Conservation (phyloP, 2,888 invertebrate genomes). For the Drosophila melanosoma region DNA sequence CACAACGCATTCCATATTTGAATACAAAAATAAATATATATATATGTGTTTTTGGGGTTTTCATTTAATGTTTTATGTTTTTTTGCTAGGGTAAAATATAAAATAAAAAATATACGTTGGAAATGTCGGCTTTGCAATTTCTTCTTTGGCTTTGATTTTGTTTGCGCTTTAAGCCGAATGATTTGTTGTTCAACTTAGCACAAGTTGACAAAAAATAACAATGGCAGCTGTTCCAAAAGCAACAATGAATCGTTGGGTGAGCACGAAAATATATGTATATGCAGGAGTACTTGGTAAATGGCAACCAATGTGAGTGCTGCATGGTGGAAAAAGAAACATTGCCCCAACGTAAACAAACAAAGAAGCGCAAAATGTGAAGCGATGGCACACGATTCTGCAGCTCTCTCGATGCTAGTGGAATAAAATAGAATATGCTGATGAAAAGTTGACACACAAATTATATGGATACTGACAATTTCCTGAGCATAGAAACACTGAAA, state of each 20-base stretch:
- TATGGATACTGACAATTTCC: background rate
- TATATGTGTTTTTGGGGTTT: constrained; percentile 7
- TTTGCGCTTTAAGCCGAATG: constrained; percentile 75
- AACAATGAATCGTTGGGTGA: constrained; percentile 54
- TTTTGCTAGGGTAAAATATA: constrained; percentile 5
- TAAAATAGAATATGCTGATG: constrained; percentile 22
- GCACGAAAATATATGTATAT: background rate
- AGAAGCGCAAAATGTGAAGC: constrained; percentile 49
- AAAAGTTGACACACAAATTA: constrained; percentile 24
- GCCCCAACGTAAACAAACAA: constrained; percentile 64
- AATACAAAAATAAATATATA: constrained; percentile 11
- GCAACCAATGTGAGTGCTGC: constrained; percentile 3
- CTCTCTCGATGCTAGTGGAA: constrained; percentile 31
- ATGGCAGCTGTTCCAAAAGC: constrained; percentile 77
- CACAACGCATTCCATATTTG: constrained; percentile 32
- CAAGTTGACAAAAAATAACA: constrained; percentile 76
- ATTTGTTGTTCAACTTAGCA: constrained; percentile 80
- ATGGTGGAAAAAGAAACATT: constrained; percentile 51
- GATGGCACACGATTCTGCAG: constrained; percentile 57
- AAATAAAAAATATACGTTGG: constrained; percentile 24
- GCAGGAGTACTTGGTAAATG: constrained; percentile 13
- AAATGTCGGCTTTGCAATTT: constrained; percentile 61
- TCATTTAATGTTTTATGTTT: constrained; percentile 5
- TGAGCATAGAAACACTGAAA: background rate
- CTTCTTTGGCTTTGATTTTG: constrained; percentile 68